A percentile compares a stretch with the other conserved stretches of the same genome.
Conservation (phyloP, 2,113 vertebrate species). For the Orthochromis indermauri region DNA sequence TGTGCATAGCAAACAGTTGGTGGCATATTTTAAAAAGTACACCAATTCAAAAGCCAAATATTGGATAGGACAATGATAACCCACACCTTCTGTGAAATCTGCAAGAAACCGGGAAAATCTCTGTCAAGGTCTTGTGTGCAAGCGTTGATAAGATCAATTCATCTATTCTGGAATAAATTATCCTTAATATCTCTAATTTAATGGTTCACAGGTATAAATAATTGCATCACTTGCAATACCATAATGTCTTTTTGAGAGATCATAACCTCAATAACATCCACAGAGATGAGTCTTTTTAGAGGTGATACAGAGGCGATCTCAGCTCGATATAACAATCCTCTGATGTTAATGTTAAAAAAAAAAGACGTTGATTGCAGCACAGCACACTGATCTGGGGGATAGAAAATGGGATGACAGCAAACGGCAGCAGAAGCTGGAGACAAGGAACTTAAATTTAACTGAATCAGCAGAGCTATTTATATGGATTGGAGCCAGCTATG, state of each 20-base stretch:
- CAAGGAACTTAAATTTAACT: constrained; percentile 19
- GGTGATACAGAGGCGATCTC: not conserved
- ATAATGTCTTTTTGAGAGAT: not conserved
- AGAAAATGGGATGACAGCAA: not conserved
- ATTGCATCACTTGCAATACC: not conserved
- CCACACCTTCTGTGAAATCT: not conserved
- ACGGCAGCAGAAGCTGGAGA: constrained; percentile 6
- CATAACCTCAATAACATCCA: not conserved
- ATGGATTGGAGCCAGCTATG: constrained; percentile 34
- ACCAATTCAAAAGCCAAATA: constrained; percentile 14
- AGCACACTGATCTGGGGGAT: not conserved
- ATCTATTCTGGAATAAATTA: constrained; percentile 1
- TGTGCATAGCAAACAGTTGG: not conserved
- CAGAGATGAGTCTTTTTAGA: not conserved
- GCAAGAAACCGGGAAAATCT: not conserved
- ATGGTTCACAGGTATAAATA: not conserved
- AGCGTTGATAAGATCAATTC: not conserved
- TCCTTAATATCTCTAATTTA: not conserved
- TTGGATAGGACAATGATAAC: not conserved
- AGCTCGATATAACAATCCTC: not conserved
- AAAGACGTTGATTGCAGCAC: not conserved
- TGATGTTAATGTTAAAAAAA: not conserved
- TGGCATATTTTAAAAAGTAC: not conserved
- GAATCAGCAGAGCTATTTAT: constrained; percentile 30
- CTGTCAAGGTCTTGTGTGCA: not conserved